A percentile compares a stretch with the other conserved stretches of the same genome.
Evolutionary conservation across 2,797 vertebrate species (phyloP).

Genomic region (Poliocrania exsul): DNA sequence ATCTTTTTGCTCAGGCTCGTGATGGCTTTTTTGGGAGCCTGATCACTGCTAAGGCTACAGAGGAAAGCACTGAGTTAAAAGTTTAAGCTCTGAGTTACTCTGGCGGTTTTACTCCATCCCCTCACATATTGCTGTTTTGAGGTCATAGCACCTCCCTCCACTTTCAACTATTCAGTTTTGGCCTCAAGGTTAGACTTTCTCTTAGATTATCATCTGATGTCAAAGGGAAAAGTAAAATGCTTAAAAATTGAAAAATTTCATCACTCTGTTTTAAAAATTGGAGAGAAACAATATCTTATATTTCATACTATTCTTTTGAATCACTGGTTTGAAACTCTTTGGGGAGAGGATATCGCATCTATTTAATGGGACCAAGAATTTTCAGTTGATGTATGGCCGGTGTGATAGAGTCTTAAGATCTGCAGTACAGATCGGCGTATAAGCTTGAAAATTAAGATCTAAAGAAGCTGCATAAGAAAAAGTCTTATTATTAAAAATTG

Average conservation of each 20-base stretch:
- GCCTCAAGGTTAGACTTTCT: neutral
- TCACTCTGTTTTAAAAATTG: neutral
- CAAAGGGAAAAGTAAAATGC: neutral
- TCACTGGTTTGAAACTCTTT: neutral
- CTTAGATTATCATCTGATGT: neutral
- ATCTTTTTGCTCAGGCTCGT: neutral
- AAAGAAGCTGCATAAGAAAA: neutral
- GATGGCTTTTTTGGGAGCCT: neutral
- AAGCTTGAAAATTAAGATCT: neutral
- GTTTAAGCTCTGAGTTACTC: neutral
- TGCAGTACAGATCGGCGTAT: neutral
- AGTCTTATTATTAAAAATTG: neutral
- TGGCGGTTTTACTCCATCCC: neutral
- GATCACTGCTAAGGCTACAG: neutral
- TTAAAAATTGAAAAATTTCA: neutral
- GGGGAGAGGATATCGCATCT: neutral
- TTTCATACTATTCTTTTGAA: neutral
- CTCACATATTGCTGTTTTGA: neutral
- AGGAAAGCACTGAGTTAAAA: neutral
- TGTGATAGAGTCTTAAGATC: neutral
- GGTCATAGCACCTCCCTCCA: neutral
- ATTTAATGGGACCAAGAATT: neutral
- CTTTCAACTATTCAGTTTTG: neutral
- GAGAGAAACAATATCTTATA: neutral
- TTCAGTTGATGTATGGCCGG: fast-evolving